Evolutionary conservation across 2,888 invertebrate species (phyloP).

Genomic region (Herminia tarsipennalis): DNA sequence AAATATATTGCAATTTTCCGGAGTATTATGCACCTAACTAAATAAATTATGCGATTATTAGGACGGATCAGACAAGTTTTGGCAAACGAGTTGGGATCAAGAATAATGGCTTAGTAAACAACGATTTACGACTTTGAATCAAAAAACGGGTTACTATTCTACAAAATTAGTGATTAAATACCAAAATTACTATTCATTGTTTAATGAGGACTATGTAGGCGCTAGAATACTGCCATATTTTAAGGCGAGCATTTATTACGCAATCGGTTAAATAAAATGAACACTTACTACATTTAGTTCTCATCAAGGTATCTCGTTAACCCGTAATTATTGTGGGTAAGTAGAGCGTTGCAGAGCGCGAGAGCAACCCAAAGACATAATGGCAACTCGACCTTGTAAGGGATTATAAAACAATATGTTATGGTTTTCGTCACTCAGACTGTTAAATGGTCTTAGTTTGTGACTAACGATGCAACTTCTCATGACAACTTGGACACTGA

Average conservation of each 20-base stretch:
- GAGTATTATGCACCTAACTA: too few species aligned
- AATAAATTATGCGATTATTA: too few species aligned
- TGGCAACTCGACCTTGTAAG: slow-evolving; percentile 52
- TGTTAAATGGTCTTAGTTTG: slow-evolving; percentile 22
- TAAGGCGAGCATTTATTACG: slow-evolving; percentile 18
- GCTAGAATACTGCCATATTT: slow-evolving; percentile 12
- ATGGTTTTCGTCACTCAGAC: slow-evolving; percentile 34
- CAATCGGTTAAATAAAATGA: slow-evolving; percentile 40
- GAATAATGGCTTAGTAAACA: too few species aligned
- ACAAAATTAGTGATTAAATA: slow-evolving; percentile 13
- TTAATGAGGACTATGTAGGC: slow-evolving; percentile 1
- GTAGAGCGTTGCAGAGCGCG: slow-evolving; percentile 62
- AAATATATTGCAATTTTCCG: too few species aligned
- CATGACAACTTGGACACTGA: background rate
- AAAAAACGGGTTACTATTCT: slow-evolving; percentile 7
- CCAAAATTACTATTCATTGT: background rate
- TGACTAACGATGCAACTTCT: slow-evolving; percentile 13
- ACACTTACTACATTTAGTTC: slow-evolving; percentile 41
- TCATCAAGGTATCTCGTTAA: slow-evolving; percentile 48
- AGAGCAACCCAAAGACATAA: slow-evolving; percentile 54
- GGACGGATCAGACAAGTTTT: too few species aligned
- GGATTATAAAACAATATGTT: slow-evolving; percentile 50
- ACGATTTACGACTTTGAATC: slow-evolving; percentile 3
- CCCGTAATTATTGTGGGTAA: slow-evolving; percentile 53
- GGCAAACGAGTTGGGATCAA: too few species aligned